Base-by-base conservation (phyloP, 2,888 invertebrate genomes). In the Didymodactylos carnosus region DNA sequence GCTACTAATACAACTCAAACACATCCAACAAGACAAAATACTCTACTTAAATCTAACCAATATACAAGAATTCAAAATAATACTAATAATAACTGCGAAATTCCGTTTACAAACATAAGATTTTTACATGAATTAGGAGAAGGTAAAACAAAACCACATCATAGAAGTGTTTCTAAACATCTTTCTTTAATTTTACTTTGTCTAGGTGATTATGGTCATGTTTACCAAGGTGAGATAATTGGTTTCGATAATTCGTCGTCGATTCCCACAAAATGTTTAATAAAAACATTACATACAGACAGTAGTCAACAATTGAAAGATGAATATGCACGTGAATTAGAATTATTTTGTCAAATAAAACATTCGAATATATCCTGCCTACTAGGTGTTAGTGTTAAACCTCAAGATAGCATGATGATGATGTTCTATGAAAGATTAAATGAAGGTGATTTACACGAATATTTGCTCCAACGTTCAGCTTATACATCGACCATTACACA, bases 401-500 rank as follows among this genome's bases (percentile, higher is more conserved):
- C 40, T 25, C 40, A 43, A 90, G 91, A 79, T 90, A 79, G 92
- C 80, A 93, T 94, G 0, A 87, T 91, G 82, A 93, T 93, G 81
- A 94, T 95, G 92, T 85, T 98, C 29, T 97, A 97, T 84, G 97
- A 98, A 83, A 94, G 92, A 81, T 95, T 97, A 94, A 90, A 79
- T 3, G 83, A 92, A 83, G 95, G 97, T 0, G 95, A 98, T 83
- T 86, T 98, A 72, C 95, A 97, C 81, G 95, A 97, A 83, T 95
- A 93, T 84, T 86, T 98, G 29, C 90, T 93, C 80, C 88, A 89
- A 3, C 90, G 94, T 80, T 93, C 94, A 0, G 94, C 94, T 1
- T 84, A 87, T 77, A 83, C 84, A 13, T 87, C 87, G 76, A 53
- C 77, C 78, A 14, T 73, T 70, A 29, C 78, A 80, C n/a, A 78